Base-by-base conservation (phyloP, 2,113 vertebrate species). In the Mobula birostris region DNA sequence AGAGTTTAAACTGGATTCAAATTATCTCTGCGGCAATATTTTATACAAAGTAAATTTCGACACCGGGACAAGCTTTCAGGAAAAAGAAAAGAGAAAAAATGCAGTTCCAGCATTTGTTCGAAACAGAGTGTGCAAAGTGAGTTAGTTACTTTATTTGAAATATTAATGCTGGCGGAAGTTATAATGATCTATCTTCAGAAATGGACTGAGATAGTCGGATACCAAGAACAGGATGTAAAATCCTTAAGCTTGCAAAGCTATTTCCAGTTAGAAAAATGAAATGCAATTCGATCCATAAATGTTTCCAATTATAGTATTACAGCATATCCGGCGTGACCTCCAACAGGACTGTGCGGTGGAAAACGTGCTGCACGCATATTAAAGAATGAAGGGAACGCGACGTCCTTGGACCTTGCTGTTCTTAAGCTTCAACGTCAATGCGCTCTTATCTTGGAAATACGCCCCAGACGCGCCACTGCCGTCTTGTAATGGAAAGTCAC, bases 251-350 rank as follows among this genome's bases (percentile, higher is more conserved):
- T 90, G 85, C 87, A 93, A 72, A 74, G 36, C 91, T 93, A 93
- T 56, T 93, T 82, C 27, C 91, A 76, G 70, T 76, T 70, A 40
- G 68, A 74, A 68, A 66, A 68, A 29, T 66, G 85, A 76, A 93
- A 72, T 74, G 91, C 85, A 90, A 90, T 90, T 93, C 91, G 9
- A 93, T 27, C 91, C 91, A 93, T 93, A 27, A 93, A 72, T 93
- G 90, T 93, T 93, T 93, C 91, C 48, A 93, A 93, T 93, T 74
- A 93, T 93, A 93, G 70, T 48, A 74, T 40, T 72, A 48, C 21
- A 74, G 91, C 74, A 93, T 70, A 93, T 76, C 91, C 91, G 70
- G 91, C 91, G 21, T 72, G 66, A 92, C 66, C 90, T 92, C 32
- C 32, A 68, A 6, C 63, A 15, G 90, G 21, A 92, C 90, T 92